These are phyloP conservation scores for Alcedo atthis DNA, from an alignment of 2,797 vertebrate species.

Conservation along the genomic window DNA sequence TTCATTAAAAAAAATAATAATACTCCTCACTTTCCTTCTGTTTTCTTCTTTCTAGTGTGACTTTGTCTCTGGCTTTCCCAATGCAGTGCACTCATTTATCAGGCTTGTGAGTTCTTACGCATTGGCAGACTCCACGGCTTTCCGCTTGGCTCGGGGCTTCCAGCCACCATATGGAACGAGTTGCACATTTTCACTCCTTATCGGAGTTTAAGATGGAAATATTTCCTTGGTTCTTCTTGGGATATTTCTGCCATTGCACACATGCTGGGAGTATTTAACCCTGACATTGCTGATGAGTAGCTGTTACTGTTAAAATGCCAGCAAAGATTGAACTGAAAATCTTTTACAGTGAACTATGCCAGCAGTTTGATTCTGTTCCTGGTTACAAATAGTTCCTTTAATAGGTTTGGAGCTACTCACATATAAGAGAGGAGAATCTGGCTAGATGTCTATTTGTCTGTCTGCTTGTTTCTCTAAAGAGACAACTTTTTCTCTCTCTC, in stretches of 20 bases:
- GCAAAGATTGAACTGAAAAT: neutral
- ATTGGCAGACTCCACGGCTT: slow-evolving; percentile 57
- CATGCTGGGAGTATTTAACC: slow-evolving; percentile 63
- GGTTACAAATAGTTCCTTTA: slow-evolving; percentile 38
- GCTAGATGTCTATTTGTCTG: slow-evolving; percentile 32
- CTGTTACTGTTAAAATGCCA: neutral
- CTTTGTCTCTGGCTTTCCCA: slow-evolving; percentile 25
- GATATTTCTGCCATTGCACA: slow-evolving; percentile 51
- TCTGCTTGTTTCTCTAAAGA: slow-evolving; percentile 27
- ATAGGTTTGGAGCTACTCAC: neutral
- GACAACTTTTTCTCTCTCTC: neutral
- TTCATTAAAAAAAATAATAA: too few species aligned
- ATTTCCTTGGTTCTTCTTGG: slow-evolving; percentile 50
- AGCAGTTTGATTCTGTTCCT: slow-evolving; percentile 7
- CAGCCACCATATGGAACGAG: slow-evolving; percentile 73
- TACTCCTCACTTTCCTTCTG: neutral
- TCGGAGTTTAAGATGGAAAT: slow-evolving; percentile 62
- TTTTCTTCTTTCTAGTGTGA: neutral
- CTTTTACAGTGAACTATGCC: neutral
- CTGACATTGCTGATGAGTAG: slow-evolving; percentile 46
- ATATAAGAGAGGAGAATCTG: slow-evolving; percentile 18
- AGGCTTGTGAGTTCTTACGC: slow-evolving; percentile 6
- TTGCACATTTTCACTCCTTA: slow-evolving; percentile 70
- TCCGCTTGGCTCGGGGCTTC: slow-evolving; percentile 42
- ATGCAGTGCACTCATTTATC: slow-evolving; percentile 42